These are phyloP conservation scores for Hirtodrosophila trivittata DNA, from an alignment of 2,888 invertebrate genomes.

Conservation along the genomic window DNA sequence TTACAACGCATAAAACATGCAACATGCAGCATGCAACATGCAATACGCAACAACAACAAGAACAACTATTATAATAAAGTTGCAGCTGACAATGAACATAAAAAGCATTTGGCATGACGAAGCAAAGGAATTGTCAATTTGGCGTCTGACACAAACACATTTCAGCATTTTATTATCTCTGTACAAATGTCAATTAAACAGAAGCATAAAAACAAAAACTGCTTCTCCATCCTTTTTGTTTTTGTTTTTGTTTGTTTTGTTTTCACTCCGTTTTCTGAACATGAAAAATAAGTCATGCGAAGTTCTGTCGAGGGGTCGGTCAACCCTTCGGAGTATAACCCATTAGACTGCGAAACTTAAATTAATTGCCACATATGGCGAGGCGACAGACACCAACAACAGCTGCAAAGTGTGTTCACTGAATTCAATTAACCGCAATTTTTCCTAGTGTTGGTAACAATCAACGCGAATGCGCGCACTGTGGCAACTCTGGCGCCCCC, in stretches of 20 bases:
- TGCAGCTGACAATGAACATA: constrained; percentile 60
- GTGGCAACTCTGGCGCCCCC: constrained; percentile 23
- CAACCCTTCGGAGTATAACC: constrained; percentile 38
- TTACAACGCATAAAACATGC: constrained; percentile 1
- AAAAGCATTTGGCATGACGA: constrained; percentile 53
- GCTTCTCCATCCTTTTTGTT: not conserved
- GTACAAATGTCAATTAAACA: constrained; percentile 71
- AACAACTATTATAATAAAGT: constrained; percentile 28
- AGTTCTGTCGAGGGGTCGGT: constrained; percentile 39
- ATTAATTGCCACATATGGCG: constrained; percentile 65
- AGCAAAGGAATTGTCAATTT: constrained; percentile 55
- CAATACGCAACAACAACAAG: constrained; percentile 5
- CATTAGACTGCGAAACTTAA: constrained; percentile 72
- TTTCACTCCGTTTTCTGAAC: constrained; percentile 14
- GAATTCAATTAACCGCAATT: constrained; percentile 80
- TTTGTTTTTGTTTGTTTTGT: too few relatives aligned
- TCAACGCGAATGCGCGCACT: constrained; percentile 15
- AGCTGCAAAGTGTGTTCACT: constrained; percentile 64
- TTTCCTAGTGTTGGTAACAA: constrained; percentile 52
- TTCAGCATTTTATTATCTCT: constrained; percentile 69
- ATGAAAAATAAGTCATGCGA: constrained; percentile 75
- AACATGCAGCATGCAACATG: constrained; percentile 37
- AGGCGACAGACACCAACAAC: constrained; percentile 18
- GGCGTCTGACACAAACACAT: constrained; percentile 54
- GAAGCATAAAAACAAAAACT: constrained; percentile 46